Evolutionary conservation across 1,140 invertebrate genomes (phyloP).

Genomic region (Helicorthomorpha holstii): DNA sequence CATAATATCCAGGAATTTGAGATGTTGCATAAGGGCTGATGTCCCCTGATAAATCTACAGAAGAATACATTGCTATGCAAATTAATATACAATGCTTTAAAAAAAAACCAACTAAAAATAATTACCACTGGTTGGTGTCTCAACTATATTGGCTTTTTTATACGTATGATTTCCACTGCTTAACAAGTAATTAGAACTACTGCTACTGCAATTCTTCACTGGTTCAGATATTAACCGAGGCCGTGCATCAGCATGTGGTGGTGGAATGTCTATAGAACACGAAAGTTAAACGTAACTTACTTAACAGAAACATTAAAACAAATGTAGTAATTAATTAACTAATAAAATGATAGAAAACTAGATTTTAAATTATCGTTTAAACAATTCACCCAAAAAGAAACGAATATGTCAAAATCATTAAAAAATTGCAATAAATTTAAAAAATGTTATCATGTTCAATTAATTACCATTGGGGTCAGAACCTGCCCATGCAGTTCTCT

Average conservation of each 20-base stretch:
- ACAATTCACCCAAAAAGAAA: too few relatives aligned
- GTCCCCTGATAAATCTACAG: neutral
- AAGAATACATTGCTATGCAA: neutral
- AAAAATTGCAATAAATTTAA: too few relatives aligned
- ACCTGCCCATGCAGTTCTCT: too few relatives aligned
- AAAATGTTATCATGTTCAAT: too few relatives aligned
- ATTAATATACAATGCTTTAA: neutral
- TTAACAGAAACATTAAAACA: neutral
- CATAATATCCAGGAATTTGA: neutral
- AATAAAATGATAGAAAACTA: too few relatives aligned
- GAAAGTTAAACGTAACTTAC: neutral
- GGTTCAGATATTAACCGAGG: neutral
- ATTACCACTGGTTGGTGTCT: neutral
- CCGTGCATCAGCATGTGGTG: neutral
- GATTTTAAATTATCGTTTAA: too few relatives aligned
- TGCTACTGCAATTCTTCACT: neutral
- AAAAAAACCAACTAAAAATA: neutral
- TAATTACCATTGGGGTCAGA: too few relatives aligned
- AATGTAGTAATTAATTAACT: neutral
- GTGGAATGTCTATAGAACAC: neutral
- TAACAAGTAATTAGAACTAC: neutral
- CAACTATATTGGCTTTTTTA: neutral
- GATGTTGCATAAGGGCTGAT: constrained; percentile 1
- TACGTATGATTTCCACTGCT: neutral
- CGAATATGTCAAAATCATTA: too few relatives aligned